A percentile compares a stretch with the other conserved stretches of the same genome.
These are phyloP conservation scores for Cataglyphis cursor DNA, from an alignment of 2,888 invertebrate species.

Conservation along the genomic window DNA sequence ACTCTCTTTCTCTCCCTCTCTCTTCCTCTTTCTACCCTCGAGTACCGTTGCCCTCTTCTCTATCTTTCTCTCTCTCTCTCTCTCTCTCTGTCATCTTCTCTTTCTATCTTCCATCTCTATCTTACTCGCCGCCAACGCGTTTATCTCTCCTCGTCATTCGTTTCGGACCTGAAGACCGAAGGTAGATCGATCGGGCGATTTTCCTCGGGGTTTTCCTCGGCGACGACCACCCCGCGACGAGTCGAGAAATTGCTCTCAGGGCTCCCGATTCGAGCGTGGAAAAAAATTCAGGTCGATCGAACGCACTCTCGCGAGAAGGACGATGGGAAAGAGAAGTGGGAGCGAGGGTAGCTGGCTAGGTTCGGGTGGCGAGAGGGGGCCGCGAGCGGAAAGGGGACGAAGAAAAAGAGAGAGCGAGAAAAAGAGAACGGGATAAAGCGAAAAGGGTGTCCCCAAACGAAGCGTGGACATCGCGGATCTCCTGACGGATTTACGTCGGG, in stretches of 20 bases:
- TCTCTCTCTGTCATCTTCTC: constrained; percentile 34
- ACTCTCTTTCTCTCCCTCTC: constrained; percentile 55
- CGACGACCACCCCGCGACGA: constrained; percentile 85
- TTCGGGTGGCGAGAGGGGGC: constrained; percentile 49
- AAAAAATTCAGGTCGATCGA: constrained; percentile 79
- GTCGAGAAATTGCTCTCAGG: constrained; percentile 82
- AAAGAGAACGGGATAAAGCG: constrained; percentile 49
- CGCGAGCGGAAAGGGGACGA: constrained; percentile 35
- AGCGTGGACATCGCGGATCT: constrained; percentile 76
- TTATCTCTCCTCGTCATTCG: constrained; percentile 74
- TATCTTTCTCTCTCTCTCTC: constrained; percentile 53
- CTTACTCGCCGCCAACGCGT: constrained; percentile 45
- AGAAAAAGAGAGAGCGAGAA: constrained; percentile 30
- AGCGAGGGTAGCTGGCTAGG: constrained; percentile 44
- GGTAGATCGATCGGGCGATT: constrained; percentile 86
- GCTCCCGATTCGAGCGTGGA: constrained; percentile 79
- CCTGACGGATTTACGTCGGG: constrained; percentile 76
- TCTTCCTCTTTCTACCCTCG: constrained; percentile 59
- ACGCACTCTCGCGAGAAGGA: constrained; percentile 76
- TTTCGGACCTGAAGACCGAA: constrained; percentile 86
- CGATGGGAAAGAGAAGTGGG: constrained; percentile 58
- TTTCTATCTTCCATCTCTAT: constrained; percentile 16
- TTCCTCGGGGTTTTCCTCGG: constrained; percentile 86
- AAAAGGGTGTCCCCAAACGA: constrained; percentile 67
- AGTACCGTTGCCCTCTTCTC: constrained; percentile 56